Evolutionary conservation across 2,888 invertebrate species (phyloP), one percentile per base, ranked within the genome.

Genomic region (Agrilus mali): DNA sequence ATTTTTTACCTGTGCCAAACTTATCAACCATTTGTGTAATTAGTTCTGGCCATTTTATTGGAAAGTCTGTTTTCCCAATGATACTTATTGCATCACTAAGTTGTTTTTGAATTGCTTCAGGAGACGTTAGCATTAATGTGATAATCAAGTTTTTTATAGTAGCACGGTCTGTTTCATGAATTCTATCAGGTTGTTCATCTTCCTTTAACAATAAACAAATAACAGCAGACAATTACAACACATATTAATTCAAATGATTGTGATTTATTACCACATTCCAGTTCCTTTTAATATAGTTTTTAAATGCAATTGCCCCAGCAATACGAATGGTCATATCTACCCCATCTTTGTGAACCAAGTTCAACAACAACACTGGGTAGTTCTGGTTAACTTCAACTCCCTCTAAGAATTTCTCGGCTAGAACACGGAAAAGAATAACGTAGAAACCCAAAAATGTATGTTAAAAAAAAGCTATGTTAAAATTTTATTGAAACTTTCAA

Each of bases 51-150:
- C 98, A 98, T 63, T 93, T 89, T 48, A 83, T 80, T 0, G 98
- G 98, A 63, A 98, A 99, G 70, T 98, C 98, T 55, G 86, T 81
- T 60, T 86, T 84, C n/a, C 96, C 96, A 46, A 97, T 95, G 20
- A 93, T 89, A 53, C 92, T 88, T 34, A 97, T 87, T 0, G 94
- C 93, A 70, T 95, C 95, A 55, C 93, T 94, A 38, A 94, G 74
- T 67, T 97, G 96, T 57, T 89, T 83, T 64, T 97, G 96, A 47
- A 96, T 81, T 0, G 84, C 75, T 57, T 87, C 85, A 0, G 93
- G 90, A 22, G 92, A 88, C 55, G 83, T 84, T 47, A 97, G 71
- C 96, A 98, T 97, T 22, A 96, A 69, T 31, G 86, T 82, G 2
- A 96, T 86, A 54, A 96, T 93, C 1, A 86, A 70, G 10, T 78